These are phyloP conservation scores for Rhabdornis inornatus DNA, from an alignment of 2,113 vertebrate genomes.

Conservation along the genomic window DNA sequence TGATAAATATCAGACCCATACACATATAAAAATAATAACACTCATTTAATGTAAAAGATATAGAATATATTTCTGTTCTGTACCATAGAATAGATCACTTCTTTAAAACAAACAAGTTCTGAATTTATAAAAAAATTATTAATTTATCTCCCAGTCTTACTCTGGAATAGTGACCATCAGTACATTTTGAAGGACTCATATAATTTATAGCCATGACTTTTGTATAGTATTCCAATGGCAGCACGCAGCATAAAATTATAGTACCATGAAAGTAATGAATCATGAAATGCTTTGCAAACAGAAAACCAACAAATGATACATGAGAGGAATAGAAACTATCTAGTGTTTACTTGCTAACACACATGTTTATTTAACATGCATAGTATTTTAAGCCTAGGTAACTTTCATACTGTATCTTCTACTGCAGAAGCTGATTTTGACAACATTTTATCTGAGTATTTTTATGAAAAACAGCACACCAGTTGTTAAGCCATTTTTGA, in stretches of 20 bases:
- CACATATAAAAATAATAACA: background rate
- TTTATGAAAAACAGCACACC: background rate
- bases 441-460: background rate
- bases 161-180: background rate
- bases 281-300: background rate
- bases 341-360: background rate
- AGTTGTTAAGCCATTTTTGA: background rate
- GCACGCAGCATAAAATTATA: background rate
- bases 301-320: background rate
- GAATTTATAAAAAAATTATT: background rate
- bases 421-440: background rate
- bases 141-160: background rate
- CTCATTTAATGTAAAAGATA: background rate
- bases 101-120: background rate
- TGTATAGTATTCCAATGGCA: background rate
- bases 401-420: background rate
- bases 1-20: background rate
- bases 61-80: background rate
- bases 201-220: background rate
- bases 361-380: background rate
- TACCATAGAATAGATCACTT: background rate
- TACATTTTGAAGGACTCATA: background rate
- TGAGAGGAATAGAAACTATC: background rate
- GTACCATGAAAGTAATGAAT: constrained; percentile 1
- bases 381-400: background rate